Percentiles rank a stretch among this genome's conserved stretches.
phyloP scores from a whole-genome alignment of 2,113 vertebrate species.

The Paralichthys olivaceus region DNA sequence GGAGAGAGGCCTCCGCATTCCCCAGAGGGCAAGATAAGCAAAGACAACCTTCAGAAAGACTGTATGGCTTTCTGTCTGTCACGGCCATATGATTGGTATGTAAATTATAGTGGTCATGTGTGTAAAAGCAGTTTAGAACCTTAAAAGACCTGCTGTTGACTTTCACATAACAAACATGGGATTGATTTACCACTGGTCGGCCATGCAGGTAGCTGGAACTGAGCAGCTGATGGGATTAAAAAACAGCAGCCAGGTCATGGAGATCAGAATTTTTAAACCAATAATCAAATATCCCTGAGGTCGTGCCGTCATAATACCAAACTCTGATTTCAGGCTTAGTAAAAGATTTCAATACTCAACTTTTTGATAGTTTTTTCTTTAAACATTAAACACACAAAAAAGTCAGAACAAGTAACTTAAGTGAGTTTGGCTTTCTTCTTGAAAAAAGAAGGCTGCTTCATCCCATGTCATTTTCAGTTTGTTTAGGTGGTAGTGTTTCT shows the following conservation, averaged over 20 bases:
- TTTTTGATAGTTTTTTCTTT: neutral
- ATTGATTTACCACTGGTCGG: slow-evolving; percentile 16
- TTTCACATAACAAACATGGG: neutral
- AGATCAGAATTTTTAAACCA: neutral
- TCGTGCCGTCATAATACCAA: neutral
- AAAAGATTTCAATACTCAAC: neutral
- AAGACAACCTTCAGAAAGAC: slow-evolving; percentile 34
- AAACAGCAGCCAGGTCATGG: neutral
- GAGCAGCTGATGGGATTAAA: slow-evolving; percentile 4
- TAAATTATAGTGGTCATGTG: slow-evolving; percentile 5
- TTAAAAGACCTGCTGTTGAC: neutral
- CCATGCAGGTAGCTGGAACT: neutral
- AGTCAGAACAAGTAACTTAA: neutral
- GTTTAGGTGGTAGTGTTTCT: no score
- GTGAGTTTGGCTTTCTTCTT: neutral
- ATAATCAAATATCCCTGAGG: neutral
- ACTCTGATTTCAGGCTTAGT: neutral
- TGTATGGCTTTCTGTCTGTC: neutral
- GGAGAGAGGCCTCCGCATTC: slow-evolving; percentile 33
- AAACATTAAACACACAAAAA: neutral
- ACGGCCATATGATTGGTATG: slow-evolving; percentile 3
- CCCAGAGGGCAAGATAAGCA: slow-evolving; percentile 12
- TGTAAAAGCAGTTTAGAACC: neutral
- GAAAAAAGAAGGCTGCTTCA: neutral
- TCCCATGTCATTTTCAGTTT: no score